Evolutionary conservation across 2,888 invertebrate genomes (phyloP).

Genomic region (Ametastegia equiseti): DNA sequence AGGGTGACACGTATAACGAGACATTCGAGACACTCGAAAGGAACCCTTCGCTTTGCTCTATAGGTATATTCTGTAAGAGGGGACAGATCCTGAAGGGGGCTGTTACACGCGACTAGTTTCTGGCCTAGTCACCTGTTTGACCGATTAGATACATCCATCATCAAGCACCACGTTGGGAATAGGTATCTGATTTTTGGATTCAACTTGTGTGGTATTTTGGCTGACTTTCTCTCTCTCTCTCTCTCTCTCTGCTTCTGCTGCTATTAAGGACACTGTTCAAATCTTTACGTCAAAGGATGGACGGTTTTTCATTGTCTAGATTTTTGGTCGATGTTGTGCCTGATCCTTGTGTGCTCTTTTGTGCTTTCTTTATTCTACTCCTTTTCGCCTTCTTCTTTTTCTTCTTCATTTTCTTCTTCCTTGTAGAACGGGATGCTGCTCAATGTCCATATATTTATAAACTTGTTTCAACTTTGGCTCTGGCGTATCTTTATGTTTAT

Average conservation of each 20-base stretch:
- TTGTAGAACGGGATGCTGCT: neutral
- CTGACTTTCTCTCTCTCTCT: no score
- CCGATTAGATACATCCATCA: conserved; percentile 69
- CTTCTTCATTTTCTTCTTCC: conserved; percentile 19
- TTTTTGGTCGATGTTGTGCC: conserved; percentile 33
- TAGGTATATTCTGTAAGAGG: neutral
- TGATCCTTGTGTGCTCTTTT: neutral
- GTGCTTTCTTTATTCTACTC: conserved; percentile 41
- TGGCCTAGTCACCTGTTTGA: conserved; percentile 59
- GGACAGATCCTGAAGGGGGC: neutral
- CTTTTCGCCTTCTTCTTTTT: conserved; percentile 41
- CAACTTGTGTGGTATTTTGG: conserved; percentile 62
- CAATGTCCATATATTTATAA: neutral
- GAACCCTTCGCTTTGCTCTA: neutral
- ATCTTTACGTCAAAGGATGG: conserved; percentile 34
- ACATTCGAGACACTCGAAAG: neutral
- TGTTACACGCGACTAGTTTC: neutral
- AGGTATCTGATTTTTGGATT: conserved; percentile 62
- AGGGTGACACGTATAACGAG: neutral
- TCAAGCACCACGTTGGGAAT: conserved; percentile 54
- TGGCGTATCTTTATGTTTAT: no score
- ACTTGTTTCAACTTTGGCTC: neutral
- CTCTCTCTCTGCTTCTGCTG: neutral
- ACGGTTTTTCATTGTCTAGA: conserved; percentile 46
- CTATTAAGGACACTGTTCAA: neutral